phyloP scores from a whole-genome alignment of 2,797 vertebrate genomes.

The Thaleichthys pacificus region DNA sequence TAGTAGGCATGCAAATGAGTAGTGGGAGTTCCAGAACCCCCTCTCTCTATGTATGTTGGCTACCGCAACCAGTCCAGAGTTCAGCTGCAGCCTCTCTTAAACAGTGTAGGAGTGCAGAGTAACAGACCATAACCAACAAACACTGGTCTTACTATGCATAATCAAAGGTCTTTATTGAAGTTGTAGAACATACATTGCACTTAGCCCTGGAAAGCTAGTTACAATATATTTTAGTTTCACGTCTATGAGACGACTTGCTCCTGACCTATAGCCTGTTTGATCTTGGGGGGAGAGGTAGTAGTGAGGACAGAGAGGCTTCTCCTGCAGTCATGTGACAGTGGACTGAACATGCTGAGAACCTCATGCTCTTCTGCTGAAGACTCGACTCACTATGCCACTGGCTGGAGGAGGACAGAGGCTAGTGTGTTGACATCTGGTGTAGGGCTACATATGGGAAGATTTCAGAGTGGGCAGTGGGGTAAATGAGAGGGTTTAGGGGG shows the following conservation, averaged over 20 bases:
- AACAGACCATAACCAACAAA: neutral
- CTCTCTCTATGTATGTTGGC: neutral
- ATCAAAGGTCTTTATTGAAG: too few species aligned
- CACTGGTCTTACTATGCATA: neutral
- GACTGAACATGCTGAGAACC: constrained; percentile 15
- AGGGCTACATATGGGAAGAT: neutral
- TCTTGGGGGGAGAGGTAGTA: constrained; percentile 30
- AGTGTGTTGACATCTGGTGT: neutral
- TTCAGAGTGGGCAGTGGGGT: neutral
- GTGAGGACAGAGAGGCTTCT: neutral
- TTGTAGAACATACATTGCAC: too few species aligned
- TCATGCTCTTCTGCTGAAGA: neutral
- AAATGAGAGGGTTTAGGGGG: neutral
- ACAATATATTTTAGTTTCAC: neutral
- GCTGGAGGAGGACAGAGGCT: constrained; percentile 3
- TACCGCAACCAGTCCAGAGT: neutral
- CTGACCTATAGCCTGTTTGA: constrained; percentile 4
- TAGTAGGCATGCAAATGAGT: neutral
- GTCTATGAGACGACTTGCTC: neutral
- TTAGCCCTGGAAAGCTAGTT: neutral
- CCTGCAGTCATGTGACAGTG: constrained; percentile 41
- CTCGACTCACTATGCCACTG: neutral
- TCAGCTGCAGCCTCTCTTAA: too few species aligned
- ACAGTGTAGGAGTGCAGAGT: neutral
- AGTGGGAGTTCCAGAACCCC: neutral